Evolutionary conservation across 2,888 invertebrate species (phyloP), one percentile per base, ranked within the genome.

Genomic region (Baccha elongata): DNA sequence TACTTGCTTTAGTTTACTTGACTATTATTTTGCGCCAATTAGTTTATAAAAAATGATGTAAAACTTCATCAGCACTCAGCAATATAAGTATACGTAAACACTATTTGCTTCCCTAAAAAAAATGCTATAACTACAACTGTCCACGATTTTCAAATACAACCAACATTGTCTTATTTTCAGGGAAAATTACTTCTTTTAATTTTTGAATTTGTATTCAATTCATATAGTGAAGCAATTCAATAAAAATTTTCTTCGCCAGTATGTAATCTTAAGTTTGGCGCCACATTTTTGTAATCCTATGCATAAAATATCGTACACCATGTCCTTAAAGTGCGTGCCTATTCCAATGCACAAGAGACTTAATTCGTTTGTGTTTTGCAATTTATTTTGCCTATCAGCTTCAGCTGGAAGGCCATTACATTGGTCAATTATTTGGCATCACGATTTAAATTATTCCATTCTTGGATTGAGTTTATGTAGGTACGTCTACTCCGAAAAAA

Each of bases 121-220:
- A n/a, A n/a, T n/a, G n/a, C n/a, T n/a, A n/a, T n/a, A n/a, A n/a
- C n/a, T n/a, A n/a, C n/a, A n/a, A n/a, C n/a, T n/a, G n/a, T n/a
- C n/a, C n/a, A n/a, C n/a, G n/a, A n/a, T n/a, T n/a, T n/a, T n/a
- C n/a, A n/a, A n/a, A n/a, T n/a, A n/a, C n/a, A n/a, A n/a, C n/a
- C n/a, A n/a, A n/a, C n/a, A n/a, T n/a, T n/a, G n/a, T n/a, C n/a
- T n/a, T n/a, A n/a, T n/a, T n/a, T n/a, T n/a, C n/a, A n/a, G n/a
- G n/a, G n/a, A 35, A 37, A 35, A 52, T 35, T n/a, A 21, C 10
- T 17, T 23, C 17, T 48, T 46, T 55, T 65, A 65, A 72, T 78
- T 65, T 60, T 72, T 44, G 72, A 72, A 72, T 78, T 72, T 78
- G 50, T 72, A 72, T 78, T 78, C 78, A 65, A 58, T 58, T 78